Evolutionary conservation across 1,140 invertebrate species (phyloP).

Genomic region (Eumaeus atala): DNA sequence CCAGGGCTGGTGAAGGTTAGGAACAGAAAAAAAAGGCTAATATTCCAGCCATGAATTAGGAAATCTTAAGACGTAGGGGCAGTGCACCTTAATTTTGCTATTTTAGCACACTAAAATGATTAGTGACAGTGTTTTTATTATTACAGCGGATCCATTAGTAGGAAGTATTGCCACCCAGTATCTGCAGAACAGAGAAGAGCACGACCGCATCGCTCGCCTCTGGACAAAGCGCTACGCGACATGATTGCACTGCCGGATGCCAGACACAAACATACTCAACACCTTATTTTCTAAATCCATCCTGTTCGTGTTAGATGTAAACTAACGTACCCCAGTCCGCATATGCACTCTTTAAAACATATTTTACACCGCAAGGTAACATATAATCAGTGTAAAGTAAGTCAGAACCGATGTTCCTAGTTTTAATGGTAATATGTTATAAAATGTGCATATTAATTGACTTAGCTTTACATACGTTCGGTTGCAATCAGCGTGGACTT

Average conservation of each 20-base stretch:
- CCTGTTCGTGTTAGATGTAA: conserved; percentile 55
- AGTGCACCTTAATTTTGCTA: no score
- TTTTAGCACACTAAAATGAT: no score
- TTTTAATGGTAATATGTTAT: conserved; percentile 27
- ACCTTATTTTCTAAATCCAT: conserved; percentile 61
- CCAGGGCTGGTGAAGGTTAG: no score
- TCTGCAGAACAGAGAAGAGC: conserved; percentile 96
- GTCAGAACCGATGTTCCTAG: conserved; percentile 3
- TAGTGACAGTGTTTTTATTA: not conserved
- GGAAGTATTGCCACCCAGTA: conserved; percentile 99
- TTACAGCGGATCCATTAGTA: conserved; percentile 94
- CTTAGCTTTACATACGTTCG: conserved; percentile 47
- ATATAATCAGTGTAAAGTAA: conserved; percentile 15
- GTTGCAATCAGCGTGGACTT: conserved; percentile 60
- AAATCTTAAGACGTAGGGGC: no score
- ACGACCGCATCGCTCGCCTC: conserved; percentile 96
- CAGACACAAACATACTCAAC: conserved; percentile 53
- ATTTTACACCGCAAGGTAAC: conserved; percentile 22
- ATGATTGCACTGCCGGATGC: conserved; percentile 76
- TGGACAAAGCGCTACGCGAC: conserved; percentile 99
- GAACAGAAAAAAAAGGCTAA: no score
- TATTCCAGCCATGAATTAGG: no score
- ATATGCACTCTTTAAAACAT: conserved; percentile 31
- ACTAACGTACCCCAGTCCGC: conserved; percentile 42
- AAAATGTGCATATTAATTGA: conserved; percentile 28